Percentiles rank a stretch among this genome's conserved stretches.
These are phyloP conservation scores for Engystomops pustulosus DNA, from an alignment of 2,113 vertebrate genomes.

Conservation along the genomic window DNA sequence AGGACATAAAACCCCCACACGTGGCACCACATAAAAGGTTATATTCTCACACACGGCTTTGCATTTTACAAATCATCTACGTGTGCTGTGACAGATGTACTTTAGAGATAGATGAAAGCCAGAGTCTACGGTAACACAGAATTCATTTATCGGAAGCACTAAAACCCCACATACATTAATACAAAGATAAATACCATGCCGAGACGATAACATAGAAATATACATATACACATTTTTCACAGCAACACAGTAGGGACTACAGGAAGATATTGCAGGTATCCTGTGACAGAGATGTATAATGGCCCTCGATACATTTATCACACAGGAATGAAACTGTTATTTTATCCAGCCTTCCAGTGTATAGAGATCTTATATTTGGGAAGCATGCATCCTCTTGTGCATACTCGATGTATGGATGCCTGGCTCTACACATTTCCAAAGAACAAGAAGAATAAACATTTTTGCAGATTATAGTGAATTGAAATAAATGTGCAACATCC, in stretches of 20 bases:
- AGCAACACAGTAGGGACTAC: constrained; percentile 22
- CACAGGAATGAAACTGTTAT: constrained; percentile 18
- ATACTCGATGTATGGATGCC: too few species aligned
- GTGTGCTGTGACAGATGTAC: constrained; percentile 10
- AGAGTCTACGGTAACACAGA: background rate
- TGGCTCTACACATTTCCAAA: background rate
- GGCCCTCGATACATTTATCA: constrained; percentile 38
- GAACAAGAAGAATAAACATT: background rate
- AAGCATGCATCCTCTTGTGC: background rate
- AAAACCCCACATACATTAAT: constrained; percentile 39
- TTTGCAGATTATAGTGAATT: too few species aligned
- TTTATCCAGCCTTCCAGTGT: constrained; percentile 14
- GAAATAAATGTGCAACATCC: too few species aligned
- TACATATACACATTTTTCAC: constrained; percentile 43
- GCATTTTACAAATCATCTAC: background rate
- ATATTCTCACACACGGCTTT: background rate
- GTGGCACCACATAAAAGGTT: background rate
- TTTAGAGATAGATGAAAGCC: constrained; percentile 1
- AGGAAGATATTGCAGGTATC: constrained; percentile 27
- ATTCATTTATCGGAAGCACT: background rate
- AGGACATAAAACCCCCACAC: background rate
- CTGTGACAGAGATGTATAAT: constrained; percentile 58
- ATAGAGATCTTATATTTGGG: background rate
- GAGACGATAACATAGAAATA: constrained; percentile 31
- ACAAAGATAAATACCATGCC: background rate